phyloP scores from a whole-genome alignment of 2,888 invertebrate species.

The Philereme vetulata region DNA sequence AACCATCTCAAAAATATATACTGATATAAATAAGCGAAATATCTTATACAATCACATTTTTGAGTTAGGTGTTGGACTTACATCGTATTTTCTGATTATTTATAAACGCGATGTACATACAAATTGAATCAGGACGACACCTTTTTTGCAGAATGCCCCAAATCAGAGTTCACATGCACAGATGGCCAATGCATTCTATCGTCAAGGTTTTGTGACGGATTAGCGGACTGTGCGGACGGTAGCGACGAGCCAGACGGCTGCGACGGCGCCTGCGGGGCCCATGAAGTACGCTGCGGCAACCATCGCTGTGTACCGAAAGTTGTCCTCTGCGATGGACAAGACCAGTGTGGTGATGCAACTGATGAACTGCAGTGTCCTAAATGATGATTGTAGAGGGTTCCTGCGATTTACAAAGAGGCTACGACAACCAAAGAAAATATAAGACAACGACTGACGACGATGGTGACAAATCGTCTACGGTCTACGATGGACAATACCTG shows the following conservation, averaged over 20 bases:
- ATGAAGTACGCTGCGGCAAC: constrained; percentile 72
- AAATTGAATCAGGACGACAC: not conserved
- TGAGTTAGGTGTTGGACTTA: too few species aligned
- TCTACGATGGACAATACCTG: too few species aligned
- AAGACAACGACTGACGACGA: too few species aligned
- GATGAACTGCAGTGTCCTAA: constrained; percentile 85
- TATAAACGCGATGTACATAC: too few species aligned
- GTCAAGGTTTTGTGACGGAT: constrained; percentile 88
- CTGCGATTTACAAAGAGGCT: too few species aligned
- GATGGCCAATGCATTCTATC: constrained; percentile 86
- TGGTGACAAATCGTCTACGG: too few species aligned
- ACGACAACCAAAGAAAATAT: too few species aligned
- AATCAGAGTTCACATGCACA: constrained; percentile 82
- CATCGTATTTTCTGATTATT: too few species aligned
- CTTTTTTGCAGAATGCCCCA: constrained; percentile 70
- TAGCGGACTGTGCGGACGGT: constrained; percentile 86
- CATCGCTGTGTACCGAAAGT: constrained; percentile 86
- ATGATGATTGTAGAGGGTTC: constrained; percentile 17
- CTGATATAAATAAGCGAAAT: too few species aligned
- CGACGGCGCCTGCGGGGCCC: constrained; percentile 80
- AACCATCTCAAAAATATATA: too few species aligned
- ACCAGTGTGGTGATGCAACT: constrained; percentile 86
- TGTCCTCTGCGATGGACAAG: constrained; percentile 86
- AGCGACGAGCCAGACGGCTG: constrained; percentile 87
- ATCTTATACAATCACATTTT: too few species aligned